Percentiles rank a stretch among this genome's conserved stretches.
phyloP scores from a whole-genome alignment of 2,797 vertebrate genomes.

The Naso thynnoides region DNA sequence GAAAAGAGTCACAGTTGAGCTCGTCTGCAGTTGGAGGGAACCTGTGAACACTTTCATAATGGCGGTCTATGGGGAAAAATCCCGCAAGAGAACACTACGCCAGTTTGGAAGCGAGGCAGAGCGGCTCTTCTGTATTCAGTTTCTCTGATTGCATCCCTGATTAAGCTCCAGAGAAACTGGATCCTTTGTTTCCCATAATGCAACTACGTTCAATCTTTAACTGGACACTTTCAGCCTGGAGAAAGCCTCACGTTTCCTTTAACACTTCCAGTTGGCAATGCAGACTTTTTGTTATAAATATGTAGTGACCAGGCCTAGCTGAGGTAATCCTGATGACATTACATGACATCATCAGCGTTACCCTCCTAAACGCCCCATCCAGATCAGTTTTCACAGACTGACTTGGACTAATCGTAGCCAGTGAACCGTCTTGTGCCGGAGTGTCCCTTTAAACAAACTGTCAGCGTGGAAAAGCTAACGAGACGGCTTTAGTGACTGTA shows the following conservation, averaged over 20 bases:
- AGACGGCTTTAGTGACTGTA: slow-evolving; percentile 18
- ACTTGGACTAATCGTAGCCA: neutral
- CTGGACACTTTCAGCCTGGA: neutral
- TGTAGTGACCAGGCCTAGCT: neutral
- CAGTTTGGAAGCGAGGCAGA: too few species aligned
- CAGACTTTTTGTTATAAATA: neutral
- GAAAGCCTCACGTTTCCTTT: neutral
- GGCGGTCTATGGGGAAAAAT: too few species aligned
- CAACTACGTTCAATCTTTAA: neutral
- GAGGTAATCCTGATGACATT: slow-evolving; percentile 33
- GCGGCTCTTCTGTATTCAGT: too few species aligned
- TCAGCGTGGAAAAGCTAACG: slow-evolving; percentile 4
- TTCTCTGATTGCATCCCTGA: too few species aligned
- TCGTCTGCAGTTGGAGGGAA: too few species aligned
- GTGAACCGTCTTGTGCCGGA: neutral
- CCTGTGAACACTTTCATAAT: too few species aligned
- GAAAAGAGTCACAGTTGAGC: too few species aligned
- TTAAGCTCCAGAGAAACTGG: neutral
- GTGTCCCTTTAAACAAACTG: slow-evolving; percentile 4
- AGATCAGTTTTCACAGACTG: neutral
- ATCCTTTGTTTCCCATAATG: slow-evolving; percentile 10
- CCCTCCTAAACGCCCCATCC: too few species aligned
- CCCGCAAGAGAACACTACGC: too few species aligned
- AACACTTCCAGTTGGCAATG: neutral
- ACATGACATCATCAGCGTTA: slow-evolving; percentile 9